phyloP scores from a whole-genome alignment of 1,140 invertebrate species.

The Panagrolaimus sp. region DNA sequence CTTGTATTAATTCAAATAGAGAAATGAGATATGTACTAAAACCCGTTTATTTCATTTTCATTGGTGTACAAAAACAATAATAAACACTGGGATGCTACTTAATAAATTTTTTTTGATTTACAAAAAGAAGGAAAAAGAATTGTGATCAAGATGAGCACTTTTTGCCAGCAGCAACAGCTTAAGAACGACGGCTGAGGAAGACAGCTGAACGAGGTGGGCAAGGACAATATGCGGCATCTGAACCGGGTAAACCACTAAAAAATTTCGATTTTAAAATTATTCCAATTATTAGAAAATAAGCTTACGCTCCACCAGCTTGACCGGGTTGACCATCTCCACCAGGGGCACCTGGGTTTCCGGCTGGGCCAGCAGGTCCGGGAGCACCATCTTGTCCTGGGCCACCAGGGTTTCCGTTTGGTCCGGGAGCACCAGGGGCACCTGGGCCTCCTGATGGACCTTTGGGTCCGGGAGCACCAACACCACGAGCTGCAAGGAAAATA shows the following conservation, averaged over 20 bases:
- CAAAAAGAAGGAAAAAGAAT: too few relatives aligned
- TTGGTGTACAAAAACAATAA: too few relatives aligned
- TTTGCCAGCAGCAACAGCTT: neutral
- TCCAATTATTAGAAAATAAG: too few relatives aligned
- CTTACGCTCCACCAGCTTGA: slow-evolving; percentile 20
- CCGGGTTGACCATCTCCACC: slow-evolving; percentile 24
- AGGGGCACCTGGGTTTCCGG: slow-evolving; percentile 19
- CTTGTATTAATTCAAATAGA: too few relatives aligned
- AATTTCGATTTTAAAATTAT: too few relatives aligned
- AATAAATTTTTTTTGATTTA: too few relatives aligned
- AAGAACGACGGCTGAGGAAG: slow-evolving; percentile 11
- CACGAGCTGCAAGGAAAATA: too few relatives aligned
- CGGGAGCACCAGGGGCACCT: slow-evolving; percentile 11
- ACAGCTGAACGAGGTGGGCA: slow-evolving; percentile 6
- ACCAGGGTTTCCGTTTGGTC: slow-evolving; percentile 9
- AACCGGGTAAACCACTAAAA: slow-evolving; percentile 11
- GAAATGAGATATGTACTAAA: too few relatives aligned
- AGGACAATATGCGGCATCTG: slow-evolving; percentile 6
- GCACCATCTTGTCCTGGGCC: neutral
- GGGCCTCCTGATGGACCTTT: slow-evolving; percentile 30
- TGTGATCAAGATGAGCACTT: slow-evolving; percentile 8
- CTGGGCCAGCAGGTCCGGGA: slow-evolving; percentile 15
- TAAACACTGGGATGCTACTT: too few relatives aligned
- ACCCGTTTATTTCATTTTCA: too few relatives aligned
- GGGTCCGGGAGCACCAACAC: slow-evolving; percentile 27